phyloP scores from a whole-genome alignment of 2,888 invertebrate genomes.

The Luffia ferchaultella region DNA sequence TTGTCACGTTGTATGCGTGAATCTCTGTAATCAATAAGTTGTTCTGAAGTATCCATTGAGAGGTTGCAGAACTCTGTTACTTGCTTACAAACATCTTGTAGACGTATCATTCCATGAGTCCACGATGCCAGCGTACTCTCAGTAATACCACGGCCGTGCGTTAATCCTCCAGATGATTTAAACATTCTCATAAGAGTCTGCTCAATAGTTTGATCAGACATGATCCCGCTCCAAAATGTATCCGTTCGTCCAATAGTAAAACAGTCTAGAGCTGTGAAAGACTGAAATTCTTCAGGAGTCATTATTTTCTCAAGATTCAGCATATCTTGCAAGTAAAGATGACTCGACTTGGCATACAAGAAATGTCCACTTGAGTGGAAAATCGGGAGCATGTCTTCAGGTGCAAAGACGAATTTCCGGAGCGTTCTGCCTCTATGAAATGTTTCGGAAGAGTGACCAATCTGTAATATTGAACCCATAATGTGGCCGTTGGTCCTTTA shows the following conservation, averaged over 20 bases:
- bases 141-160: conserved; percentile 5
- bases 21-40: neutral
- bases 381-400: conserved; percentile 21
- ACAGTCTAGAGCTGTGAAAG: conserved; percentile 9
- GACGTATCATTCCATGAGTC: neutral
- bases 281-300: conserved; percentile 5
- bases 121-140: conserved; percentile 5
- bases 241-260: conserved; percentile 8
- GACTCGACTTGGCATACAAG: conserved; percentile 8
- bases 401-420: conserved; percentile 14
- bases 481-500: conserved; percentile 6
- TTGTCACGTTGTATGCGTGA: neutral
- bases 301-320: conserved; percentile 8
- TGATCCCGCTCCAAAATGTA: conserved; percentile 8
- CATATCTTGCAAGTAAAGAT: conserved; percentile 17
- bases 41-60: neutral
- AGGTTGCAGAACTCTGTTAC: neutral
- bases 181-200: conserved; percentile 6
- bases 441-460: conserved; percentile 23
- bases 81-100: neutral
- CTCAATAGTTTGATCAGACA: conserved; percentile 5
- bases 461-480: conserved; percentile 17
- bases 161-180: conserved; percentile 5
- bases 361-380: conserved; percentile 20
- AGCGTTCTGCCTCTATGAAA: conserved; percentile 24